phyloP scores from a whole-genome alignment of 2,797 vertebrate species.

The Platalea minor region DNA sequence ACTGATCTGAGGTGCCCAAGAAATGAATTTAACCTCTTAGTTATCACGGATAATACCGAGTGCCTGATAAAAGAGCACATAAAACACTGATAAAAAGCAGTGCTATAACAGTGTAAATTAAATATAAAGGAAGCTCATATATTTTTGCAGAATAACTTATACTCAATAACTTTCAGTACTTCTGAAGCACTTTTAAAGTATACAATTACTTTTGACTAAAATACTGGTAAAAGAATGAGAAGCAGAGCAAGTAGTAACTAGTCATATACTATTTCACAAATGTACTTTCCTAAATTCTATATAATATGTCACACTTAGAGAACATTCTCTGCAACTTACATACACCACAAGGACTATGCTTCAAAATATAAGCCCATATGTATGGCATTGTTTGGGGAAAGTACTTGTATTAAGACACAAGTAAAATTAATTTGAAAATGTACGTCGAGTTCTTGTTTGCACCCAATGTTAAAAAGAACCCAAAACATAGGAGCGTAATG shows the following conservation, averaged over 20 bases:
- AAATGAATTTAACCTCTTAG: not conserved
- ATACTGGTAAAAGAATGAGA: not conserved
- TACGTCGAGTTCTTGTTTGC: not conserved
- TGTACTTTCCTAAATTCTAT: not conserved
- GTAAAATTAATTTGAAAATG: not conserved
- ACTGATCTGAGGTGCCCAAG: not conserved
- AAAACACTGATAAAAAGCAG: not conserved
- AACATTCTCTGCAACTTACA: not conserved
- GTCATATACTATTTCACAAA: not conserved
- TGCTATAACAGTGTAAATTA: not conserved
- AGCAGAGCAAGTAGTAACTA: not conserved
- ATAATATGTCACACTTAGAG: not conserved
- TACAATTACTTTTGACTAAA: not conserved
- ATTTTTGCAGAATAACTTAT: not conserved
- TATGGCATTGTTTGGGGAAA: not conserved
- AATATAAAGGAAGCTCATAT: not conserved
- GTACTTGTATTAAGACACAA: not conserved
- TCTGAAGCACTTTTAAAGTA: not conserved
- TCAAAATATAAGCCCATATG: not conserved
- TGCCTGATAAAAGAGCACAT: not conserved
- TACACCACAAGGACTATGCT: not conserved
- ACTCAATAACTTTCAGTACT: not conserved
- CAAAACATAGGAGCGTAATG: not conserved
- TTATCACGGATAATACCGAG: not conserved
- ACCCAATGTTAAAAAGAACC: rapidly evolving